These are phyloP conservation scores for Axinella damicornis DNA, from an alignment of 37 sponge, comb jelly and placozoan species.

Conservation along the genomic window DNA sequence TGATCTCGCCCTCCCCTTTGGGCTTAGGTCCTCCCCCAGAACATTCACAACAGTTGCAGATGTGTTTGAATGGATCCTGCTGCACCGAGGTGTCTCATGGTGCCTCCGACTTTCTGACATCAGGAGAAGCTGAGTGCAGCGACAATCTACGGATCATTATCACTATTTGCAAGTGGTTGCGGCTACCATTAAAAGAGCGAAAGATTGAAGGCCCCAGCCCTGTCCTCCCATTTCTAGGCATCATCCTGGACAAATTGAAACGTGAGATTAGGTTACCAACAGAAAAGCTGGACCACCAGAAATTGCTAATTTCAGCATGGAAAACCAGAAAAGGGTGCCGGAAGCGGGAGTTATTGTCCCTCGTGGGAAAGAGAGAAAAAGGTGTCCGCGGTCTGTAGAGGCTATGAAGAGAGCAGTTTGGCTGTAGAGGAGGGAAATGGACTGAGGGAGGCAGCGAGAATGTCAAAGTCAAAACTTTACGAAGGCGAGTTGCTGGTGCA, in stretches of 20 bases:
- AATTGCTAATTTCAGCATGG: neutral
- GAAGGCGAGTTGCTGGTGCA: too few species aligned
- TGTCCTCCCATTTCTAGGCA: slow-evolving; percentile 15
- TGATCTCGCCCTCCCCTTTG: slow-evolving; percentile 23
- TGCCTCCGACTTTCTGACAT: slow-evolving; percentile 6
- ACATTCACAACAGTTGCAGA: slow-evolving; percentile 21
- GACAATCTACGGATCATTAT: neutral
- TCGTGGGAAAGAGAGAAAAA: slow-evolving; percentile 1
- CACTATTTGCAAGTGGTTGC: neutral
- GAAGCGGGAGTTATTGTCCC: slow-evolving; percentile 22
- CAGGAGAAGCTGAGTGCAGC: neutral
- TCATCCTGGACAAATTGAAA: neutral
- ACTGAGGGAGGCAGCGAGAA: too few species aligned
- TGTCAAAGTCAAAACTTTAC: too few species aligned
- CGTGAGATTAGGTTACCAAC: slow-evolving; percentile 8
- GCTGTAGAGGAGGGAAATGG: too few species aligned
- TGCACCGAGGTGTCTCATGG: neutral
- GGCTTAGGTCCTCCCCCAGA: slow-evolving; percentile 6
- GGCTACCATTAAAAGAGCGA: neutral
- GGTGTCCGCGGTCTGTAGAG: too few species aligned
- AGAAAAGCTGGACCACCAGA: neutral
- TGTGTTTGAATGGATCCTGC: slow-evolving; percentile 5
- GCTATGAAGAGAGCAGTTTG: too few species aligned
- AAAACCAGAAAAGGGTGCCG: neutral
- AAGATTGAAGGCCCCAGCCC: slow-evolving; percentile 28